Base-by-base conservation (phyloP, 2,113 vertebrate genomes). In the Geococcyx californianus region DNA sequence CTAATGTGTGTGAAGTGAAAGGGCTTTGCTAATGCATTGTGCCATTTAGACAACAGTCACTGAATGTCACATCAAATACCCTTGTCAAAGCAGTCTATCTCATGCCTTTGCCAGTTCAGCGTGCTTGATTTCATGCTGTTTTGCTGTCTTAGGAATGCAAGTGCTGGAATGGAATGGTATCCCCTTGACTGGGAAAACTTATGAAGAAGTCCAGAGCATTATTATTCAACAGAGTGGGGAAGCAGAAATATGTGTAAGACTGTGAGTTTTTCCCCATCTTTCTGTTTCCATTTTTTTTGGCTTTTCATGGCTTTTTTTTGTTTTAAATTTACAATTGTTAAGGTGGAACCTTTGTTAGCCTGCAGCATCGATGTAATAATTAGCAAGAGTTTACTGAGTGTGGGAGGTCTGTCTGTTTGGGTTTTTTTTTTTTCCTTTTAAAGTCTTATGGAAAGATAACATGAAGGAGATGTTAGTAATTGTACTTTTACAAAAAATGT, bases 211-310 rank as follows among this genome's bases (percentile, higher is more conserved):
- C 52, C 99, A 99, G 87, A 98, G 97, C 97, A 99, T 99, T 94
- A 97, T 99, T 97, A 98, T 98, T 90, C 98, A 99, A 86, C 99
- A 98, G 96, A 99, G 98, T 98, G 98, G 98, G 97, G 99, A 99
- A 98, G 99, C 98, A 98, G 99, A 99, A 98, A 99, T 99, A 98
- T 99, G 99, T 98, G 98, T 99, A 98, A 99, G 99, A 98, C 99
- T 99, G 99, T 99, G 98, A 99, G 99, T 99, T 98, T 97, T 97
- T 98, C 97, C 97, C 94, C 97, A 98, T 97, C 97, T 98, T 98
- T 98, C 94, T 97, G 98, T 98, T 98, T 98, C 98, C 98, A 98
- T 98, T 97, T 94, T 84, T 95, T 98, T 97, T 97, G 96, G 98
- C 97, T 98, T 97, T 94, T 97, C 98, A 98, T 98, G 95, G 82